Conservation (phyloP, 2,888 invertebrate genomes). For the Laspeyria flexula region DNA sequence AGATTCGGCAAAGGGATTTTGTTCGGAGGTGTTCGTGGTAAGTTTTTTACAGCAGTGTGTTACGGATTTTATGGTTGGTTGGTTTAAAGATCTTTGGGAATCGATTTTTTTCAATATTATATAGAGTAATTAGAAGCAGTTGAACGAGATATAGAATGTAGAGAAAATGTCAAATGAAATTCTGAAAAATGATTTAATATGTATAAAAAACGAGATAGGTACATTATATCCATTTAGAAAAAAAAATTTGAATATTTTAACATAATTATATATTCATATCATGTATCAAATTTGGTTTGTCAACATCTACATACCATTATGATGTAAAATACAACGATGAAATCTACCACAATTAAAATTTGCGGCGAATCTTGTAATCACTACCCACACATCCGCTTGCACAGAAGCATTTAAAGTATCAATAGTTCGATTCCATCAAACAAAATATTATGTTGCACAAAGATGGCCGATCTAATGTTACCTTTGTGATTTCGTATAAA, state of each 20-base stretch:
- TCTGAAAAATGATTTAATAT: too few species aligned
- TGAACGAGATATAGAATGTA: background rate
- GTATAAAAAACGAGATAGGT: too few species aligned
- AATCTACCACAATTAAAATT: background rate
- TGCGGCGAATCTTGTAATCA: constrained; percentile 43
- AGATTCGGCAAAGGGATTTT: constrained; percentile 42
- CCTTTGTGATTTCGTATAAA: background rate
- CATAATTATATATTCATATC: too few species aligned
- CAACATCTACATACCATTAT: too few species aligned
- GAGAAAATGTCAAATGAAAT: too few species aligned
- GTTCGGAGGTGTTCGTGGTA: constrained; percentile 62
- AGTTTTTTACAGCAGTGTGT: constrained; percentile 34
- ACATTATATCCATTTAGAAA: too few species aligned
- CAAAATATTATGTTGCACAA: constrained; percentile 61
- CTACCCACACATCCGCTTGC: constrained; percentile 35
- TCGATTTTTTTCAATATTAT: constrained; percentile 1
- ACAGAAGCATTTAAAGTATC: constrained; percentile 45
- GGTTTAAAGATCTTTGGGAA: constrained; percentile 18
- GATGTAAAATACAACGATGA: too few species aligned
- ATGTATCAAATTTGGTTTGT: too few species aligned
- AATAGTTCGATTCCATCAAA: constrained; percentile 40
- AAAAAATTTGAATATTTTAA: too few species aligned
- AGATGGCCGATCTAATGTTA: constrained; percentile 39
- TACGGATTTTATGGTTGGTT: constrained; percentile 25
- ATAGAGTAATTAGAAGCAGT: constrained; percentile 4